phyloP scores from a whole-genome alignment of 2,113 vertebrate species.

The Mugil cephalus region DNA sequence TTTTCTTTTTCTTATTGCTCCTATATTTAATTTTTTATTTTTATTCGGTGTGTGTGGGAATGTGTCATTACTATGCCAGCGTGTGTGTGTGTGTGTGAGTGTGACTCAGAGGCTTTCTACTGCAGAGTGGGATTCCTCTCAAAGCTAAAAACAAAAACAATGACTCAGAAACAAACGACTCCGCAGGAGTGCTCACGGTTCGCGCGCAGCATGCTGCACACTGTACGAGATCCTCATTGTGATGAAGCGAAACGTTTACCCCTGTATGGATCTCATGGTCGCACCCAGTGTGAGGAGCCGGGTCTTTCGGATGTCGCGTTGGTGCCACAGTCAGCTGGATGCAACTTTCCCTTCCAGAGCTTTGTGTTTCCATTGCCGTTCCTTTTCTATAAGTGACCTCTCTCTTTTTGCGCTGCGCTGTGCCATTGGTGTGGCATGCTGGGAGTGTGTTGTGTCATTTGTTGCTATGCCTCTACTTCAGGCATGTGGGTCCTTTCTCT shows the following conservation, averaged over 20 bases:
- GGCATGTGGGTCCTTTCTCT: slow-evolving; percentile 73
- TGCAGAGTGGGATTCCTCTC: slow-evolving; percentile 6
- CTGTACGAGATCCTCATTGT: slow-evolving; percentile 16
- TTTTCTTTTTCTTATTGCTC: background rate
- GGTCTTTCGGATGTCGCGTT: slow-evolving; percentile 12
- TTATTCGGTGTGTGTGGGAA: slow-evolving; percentile 3
- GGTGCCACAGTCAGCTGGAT: slow-evolving; percentile 40
- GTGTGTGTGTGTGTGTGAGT: slow-evolving; percentile 4
- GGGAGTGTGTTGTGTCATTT: slow-evolving; percentile 76
- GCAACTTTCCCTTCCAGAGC: slow-evolving; percentile 29
- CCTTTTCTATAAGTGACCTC: slow-evolving; percentile 35
- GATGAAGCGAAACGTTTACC: slow-evolving; percentile 5
- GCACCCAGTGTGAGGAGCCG: background rate
- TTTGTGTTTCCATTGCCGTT: slow-evolving; percentile 11
- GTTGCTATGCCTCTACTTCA: slow-evolving; percentile 76
- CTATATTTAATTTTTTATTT: background rate
- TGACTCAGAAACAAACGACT: slow-evolving; percentile 21
- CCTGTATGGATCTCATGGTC: slow-evolving; percentile 10
- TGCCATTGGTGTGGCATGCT: slow-evolving; percentile 67
- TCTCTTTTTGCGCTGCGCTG: slow-evolving; percentile 58
- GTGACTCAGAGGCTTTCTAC: slow-evolving; percentile 24
- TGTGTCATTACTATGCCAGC: slow-evolving; percentile 13
- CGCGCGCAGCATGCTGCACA: background rate
- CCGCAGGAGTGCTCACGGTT: slow-evolving; percentile 20
- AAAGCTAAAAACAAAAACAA: slow-evolving; percentile 4